Conservation (phyloP, 1,140 invertebrate genomes). For the Triops longicaudatus region DNA sequence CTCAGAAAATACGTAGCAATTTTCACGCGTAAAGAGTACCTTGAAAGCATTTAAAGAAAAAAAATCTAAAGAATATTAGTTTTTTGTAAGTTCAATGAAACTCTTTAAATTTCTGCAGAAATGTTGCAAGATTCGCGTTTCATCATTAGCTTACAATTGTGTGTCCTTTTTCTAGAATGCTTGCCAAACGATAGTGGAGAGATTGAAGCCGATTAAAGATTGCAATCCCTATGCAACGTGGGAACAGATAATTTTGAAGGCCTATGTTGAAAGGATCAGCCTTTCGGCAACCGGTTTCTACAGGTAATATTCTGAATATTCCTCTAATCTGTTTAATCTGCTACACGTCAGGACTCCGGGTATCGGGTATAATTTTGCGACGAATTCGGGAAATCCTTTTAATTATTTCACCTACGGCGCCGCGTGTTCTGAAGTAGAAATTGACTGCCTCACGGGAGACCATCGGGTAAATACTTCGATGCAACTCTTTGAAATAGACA, state of each 20-base stretch:
- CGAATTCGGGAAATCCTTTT: constrained; percentile 59
- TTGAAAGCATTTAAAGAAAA: no score
- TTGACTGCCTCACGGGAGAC: constrained; percentile 80
- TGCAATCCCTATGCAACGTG: constrained; percentile 70
- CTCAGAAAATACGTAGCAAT: not conserved
- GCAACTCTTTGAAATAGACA: not conserved
- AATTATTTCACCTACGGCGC: constrained; percentile 75
- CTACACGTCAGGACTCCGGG: constrained; percentile 52
- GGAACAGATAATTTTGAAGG: constrained; percentile 73
- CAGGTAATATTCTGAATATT: constrained; percentile 35
- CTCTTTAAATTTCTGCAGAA: no score
- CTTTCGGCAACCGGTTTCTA: constrained; percentile 82
- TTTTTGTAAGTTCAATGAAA: no score
- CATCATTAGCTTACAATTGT: no score
- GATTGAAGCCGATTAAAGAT: constrained; percentile 66
- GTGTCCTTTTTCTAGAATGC: not conserved
- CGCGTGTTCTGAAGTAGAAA: constrained; percentile 71
- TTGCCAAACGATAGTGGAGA: constrained; percentile 49
- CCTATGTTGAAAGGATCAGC: constrained; percentile 70
- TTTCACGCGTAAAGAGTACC: not conserved
- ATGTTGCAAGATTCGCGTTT: no score
- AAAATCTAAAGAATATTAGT: no score
- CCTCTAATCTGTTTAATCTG: not conserved
- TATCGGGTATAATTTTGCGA: constrained; percentile 64
- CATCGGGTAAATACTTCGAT: constrained; percentile 51